Conservation (phyloP, 1,140 invertebrate species). For the Drosophila setifemur region DNA sequence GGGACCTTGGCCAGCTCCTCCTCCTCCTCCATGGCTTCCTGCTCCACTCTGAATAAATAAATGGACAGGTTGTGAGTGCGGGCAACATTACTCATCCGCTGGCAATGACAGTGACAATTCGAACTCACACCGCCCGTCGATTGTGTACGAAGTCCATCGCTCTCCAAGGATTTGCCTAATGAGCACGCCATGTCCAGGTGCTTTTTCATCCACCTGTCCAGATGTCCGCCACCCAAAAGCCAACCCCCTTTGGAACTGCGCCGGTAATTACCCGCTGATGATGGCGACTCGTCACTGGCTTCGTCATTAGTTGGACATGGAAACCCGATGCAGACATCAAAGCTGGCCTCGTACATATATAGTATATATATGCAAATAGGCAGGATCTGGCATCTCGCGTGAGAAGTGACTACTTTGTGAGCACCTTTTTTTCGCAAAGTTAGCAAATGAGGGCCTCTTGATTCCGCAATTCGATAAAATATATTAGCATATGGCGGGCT, state of each 20-base stretch:
- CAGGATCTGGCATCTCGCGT: slow-evolving; percentile 12
- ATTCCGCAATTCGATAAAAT: too few relatives aligned
- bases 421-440: too few relatives aligned
- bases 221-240: slow-evolving; percentile 10
- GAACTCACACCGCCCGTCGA: neutral
- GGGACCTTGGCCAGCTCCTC: too few relatives aligned
- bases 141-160: slow-evolving; percentile 26
- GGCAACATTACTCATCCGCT: slow-evolving; percentile 39
- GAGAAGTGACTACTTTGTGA: neutral
- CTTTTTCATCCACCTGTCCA: slow-evolving; percentile 15
- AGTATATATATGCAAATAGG: neutral
- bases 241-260: slow-evolving; percentile 12
- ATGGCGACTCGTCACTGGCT: slow-evolving; percentile 30
- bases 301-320: slow-evolving; percentile 41
- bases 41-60: neutral
- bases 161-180: slow-evolving; percentile 75
- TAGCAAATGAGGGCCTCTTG: too few relatives aligned
- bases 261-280: slow-evolving; percentile 50
- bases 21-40: neutral
- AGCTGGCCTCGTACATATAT: slow-evolving; percentile 1
- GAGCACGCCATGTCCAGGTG: slow-evolving; percentile 57
- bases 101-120: slow-evolving; percentile 44
- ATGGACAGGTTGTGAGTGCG: neutral
- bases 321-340: slow-evolving; percentile 45
- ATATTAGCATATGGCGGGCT: too few relatives aligned